Evolutionary conservation across 2,888 invertebrate species (phyloP).

Genomic region (Eubasilissa splendida): DNA sequence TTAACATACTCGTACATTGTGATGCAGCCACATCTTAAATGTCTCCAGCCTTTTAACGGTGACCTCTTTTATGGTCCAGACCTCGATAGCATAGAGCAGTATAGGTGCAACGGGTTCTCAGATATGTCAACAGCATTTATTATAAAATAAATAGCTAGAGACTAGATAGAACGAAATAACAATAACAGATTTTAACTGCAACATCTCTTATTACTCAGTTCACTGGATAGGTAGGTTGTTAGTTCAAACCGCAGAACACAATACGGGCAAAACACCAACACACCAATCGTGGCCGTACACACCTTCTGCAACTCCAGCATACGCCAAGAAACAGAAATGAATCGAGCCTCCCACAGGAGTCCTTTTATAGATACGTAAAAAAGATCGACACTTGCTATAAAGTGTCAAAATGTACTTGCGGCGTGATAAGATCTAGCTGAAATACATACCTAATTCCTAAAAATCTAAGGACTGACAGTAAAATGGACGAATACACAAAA

Average conservation of each 20-base stretch:
- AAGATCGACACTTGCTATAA: neutral
- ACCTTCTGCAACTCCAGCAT: neutral
- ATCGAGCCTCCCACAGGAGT: neutral
- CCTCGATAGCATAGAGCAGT: no score
- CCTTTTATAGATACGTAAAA: no score
- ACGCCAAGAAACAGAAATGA: neutral
- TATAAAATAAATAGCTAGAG: no score
- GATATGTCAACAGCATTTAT: no score
- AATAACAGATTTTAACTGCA: no score
- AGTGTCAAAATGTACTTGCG: neutral
- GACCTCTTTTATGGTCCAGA: no score
- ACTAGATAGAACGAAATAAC: no score
- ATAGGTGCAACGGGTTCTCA: no score
- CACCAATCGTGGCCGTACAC: neutral
- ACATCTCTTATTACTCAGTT: no score
- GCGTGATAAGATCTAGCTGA: neutral
- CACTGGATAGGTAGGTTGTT: neutral
- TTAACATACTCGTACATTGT: no score
- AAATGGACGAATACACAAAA: neutral
- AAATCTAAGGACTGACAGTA: neutral
- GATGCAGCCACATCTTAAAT: no score
- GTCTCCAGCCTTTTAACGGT: no score
- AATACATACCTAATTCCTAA: neutral
- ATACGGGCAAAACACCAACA: neutral
- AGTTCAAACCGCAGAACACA: conserved; percentile 15